Conservation (phyloP, 2,797 vertebrate genomes). For the Buceros bicornis region DNA sequence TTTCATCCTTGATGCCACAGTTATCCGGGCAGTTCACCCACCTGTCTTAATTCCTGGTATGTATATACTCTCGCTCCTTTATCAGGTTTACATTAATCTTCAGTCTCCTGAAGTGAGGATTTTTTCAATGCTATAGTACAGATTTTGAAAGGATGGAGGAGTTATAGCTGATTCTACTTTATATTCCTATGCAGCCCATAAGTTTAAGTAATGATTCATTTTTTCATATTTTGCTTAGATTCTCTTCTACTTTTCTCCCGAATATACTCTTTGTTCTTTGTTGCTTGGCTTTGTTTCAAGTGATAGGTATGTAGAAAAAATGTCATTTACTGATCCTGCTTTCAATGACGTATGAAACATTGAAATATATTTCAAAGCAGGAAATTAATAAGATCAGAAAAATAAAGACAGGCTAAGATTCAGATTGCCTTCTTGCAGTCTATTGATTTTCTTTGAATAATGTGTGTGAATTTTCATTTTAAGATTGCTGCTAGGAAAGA, state of each 20-base stretch:
- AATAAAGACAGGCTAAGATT: not conserved
- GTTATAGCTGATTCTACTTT: not conserved
- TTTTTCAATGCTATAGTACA: not conserved
- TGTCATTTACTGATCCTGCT: not conserved
- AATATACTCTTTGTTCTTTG: not conserved
- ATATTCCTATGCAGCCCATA: not conserved
- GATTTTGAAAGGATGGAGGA: not conserved
- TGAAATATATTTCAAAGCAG: not conserved
- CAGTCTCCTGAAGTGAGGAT: not conserved
- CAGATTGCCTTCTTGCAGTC: not conserved
- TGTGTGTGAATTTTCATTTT: not conserved
- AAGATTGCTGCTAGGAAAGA: not conserved
- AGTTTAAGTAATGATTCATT: conserved; percentile 15
- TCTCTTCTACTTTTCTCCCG: not conserved
- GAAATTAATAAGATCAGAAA: not conserved
- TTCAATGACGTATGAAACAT: not conserved
- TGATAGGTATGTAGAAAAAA: not conserved
- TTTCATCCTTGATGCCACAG: not conserved
- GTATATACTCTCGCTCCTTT: not conserved
- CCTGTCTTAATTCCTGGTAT: not conserved
- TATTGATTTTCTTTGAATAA: not conserved
- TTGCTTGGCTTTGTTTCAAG: conserved; percentile 20
- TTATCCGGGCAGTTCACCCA: not conserved
- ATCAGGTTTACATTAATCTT: not conserved
- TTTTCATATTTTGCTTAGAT: conserved; percentile 3